A percentile compares a stretch with the other conserved stretches of the same genome.
Conservation (phyloP, 2,797 vertebrate genomes). For the Glyptemys insculpta region DNA sequence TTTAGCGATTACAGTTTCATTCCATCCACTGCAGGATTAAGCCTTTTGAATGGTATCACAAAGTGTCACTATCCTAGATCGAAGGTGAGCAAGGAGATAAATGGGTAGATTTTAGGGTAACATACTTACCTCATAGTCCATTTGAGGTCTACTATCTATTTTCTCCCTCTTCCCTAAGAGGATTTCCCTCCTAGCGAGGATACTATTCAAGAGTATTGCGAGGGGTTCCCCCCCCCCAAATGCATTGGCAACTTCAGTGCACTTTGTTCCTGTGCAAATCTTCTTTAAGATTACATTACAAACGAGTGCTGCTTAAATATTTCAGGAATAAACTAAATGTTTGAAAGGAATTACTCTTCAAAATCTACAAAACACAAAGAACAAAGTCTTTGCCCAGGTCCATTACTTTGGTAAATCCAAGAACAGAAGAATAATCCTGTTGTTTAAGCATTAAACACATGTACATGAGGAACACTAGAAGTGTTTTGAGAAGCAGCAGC, state of each 20-base stretch:
- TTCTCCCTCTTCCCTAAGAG: not conserved
- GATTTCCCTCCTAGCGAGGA: not conserved
- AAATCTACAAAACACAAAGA: not conserved
- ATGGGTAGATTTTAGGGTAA: not conserved
- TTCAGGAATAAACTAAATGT: not conserved
- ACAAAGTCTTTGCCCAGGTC: not conserved
- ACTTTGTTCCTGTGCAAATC: not conserved
- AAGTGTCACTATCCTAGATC: not conserved
- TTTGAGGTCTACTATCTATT: not conserved
- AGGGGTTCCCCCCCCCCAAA: not conserved
- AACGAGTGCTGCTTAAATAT: not conserved
- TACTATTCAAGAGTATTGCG: not conserved
- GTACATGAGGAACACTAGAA: not conserved
- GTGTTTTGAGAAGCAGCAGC: not conserved
- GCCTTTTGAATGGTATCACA: not conserved
- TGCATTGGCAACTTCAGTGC: not conserved
- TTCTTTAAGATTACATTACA: not conserved
- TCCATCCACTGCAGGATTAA: not conserved
- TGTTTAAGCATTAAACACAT: not conserved
- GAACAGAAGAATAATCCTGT: not conserved
- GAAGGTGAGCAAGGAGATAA: not conserved
- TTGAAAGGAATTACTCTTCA: not conserved
- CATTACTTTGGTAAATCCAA: not conserved
- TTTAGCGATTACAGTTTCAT: not conserved
- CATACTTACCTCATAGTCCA: not conserved